Evolutionary conservation across 53 echinoderm and acorn worm genomes (phyloP).

Genomic region (Luidia sarsii): DNA sequence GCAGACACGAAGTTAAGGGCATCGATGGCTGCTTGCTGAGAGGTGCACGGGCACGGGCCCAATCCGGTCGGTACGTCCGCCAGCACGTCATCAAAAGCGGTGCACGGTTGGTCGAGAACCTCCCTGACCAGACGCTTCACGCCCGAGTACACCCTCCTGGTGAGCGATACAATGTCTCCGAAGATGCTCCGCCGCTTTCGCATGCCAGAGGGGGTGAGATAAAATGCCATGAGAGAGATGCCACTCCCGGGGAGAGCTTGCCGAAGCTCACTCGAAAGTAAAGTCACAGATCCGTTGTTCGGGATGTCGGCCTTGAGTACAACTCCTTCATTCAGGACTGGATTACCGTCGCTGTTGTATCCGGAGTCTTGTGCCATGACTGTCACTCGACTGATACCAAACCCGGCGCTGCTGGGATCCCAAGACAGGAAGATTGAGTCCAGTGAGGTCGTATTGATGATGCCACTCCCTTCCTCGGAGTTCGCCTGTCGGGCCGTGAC

Average conservation of each 20-base stretch:
- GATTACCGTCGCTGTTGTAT: not conserved
- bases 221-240: not conserved
- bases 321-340: conserved; percentile 31
- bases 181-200: not conserved
- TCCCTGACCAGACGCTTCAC: not conserved
- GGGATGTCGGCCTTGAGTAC: not conserved
- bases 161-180: not conserved
- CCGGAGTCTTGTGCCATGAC: conserved; percentile 14
- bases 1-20: conserved; percentile 33
- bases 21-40: not conserved
- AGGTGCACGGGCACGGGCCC: not conserved
- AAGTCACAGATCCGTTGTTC: not conserved
- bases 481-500: conserved; percentile 33
- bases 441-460: conserved; percentile 26
- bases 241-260: not conserved
- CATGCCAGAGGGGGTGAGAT: not conserved
- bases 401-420: conserved; percentile 26
- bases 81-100: not conserved
- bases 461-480: not conserved
- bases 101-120: not conserved
- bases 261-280: not conserved
- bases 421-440: conserved; percentile 26
- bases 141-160: not conserved
- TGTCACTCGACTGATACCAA: not conserved
- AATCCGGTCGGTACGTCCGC: not conserved